A percentile compares a stretch with the other conserved stretches of the same genome.
Evolutionary conservation across 2,888 invertebrate species (phyloP).

Genomic region (Tortricodes alternella): DNA sequence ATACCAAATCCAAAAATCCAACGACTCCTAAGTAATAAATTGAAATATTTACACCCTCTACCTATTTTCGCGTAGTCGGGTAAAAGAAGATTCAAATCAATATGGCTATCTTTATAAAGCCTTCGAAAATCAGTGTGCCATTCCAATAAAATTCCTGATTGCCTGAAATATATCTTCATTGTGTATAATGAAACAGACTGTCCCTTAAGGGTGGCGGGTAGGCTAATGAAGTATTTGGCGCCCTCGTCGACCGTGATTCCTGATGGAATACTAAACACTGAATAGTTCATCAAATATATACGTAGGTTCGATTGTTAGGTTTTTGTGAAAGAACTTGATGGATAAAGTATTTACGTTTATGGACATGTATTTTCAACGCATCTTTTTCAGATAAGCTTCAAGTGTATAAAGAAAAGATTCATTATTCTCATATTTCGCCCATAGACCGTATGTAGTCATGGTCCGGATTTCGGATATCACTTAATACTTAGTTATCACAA

Average conservation of each 20-base stretch:
- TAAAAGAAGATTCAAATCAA: not conserved
- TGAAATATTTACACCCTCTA: no score
- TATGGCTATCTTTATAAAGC: not conserved
- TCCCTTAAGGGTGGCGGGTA: constrained; percentile 38
- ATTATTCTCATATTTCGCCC: no score
- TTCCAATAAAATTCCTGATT: constrained; percentile 23
- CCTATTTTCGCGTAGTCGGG: no score
- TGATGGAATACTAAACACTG: constrained; percentile 59
- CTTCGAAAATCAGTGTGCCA: not conserved
- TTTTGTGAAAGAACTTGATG: not conserved
- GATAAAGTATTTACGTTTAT: no score
- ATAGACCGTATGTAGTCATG: no score
- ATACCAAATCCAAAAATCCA: no score
- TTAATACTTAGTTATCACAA: no score
- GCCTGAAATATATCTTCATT: constrained; percentile 21
- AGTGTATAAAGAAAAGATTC: no score
- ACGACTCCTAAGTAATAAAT: no score
- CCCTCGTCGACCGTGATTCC: constrained; percentile 49
- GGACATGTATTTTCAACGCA: no score
- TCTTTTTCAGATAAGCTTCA: no score
- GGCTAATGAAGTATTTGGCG: constrained; percentile 61
- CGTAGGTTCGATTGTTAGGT: not conserved
- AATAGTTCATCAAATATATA: constrained; percentile 36
- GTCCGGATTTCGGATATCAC: no score
- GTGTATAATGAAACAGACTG: constrained; percentile 11